Base-by-base conservation (phyloP, 2,888 invertebrate species). In the Megastigmus dorsalis region DNA sequence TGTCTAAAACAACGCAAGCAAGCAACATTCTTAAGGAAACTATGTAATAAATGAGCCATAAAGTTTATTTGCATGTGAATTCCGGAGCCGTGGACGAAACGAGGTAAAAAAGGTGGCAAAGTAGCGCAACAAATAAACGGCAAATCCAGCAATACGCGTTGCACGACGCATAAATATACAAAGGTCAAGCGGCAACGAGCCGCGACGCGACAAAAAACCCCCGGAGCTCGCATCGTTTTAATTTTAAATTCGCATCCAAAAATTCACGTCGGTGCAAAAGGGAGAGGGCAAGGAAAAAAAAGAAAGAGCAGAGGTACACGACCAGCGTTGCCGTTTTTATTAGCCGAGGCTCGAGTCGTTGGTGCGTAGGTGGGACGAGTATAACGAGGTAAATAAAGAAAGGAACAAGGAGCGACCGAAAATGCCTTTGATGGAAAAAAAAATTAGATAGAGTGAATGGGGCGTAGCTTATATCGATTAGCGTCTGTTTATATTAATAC, bases 181-280 rank as follows among this genome's bases (percentile, higher is more conserved):
- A 57, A 66, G 41, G 50, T 20, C 30, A 36, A 10, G 28, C 20
- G 50, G 23, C 55, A 73, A 68, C 67, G 70, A 59, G 43, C 60
- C 59, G 30, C 36, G 23, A 23, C 65, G 65, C 43, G 66, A 66
- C 33, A 59, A 66, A 72, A 52, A 52, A 43, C 15, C 45, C 15
- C 10, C n/a, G 18, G 5, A 57, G 28, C 0, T n/a, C 43, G 43
- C 54, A 13, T 59, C 67, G 68, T 62, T 74, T 74, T 43, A 73
- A 73, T 73, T 73, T 72, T 41, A 74, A 74, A 74, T 74, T 50
- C 74, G 33, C n/a, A n/a, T 41, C 63, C 57, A 9, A 74, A 74
- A 74, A 74, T 48, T 20, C 33, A 50, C 41, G 62, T 57, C 36
- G 52, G 65, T 43, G 52, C 4, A 52, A 20, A 43, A n/a, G n/a